A percentile compares a stretch with the other conserved stretches of the same genome.
Conservation (phyloP, 2,797 vertebrate species). For the Bovichtus variegatus region DNA sequence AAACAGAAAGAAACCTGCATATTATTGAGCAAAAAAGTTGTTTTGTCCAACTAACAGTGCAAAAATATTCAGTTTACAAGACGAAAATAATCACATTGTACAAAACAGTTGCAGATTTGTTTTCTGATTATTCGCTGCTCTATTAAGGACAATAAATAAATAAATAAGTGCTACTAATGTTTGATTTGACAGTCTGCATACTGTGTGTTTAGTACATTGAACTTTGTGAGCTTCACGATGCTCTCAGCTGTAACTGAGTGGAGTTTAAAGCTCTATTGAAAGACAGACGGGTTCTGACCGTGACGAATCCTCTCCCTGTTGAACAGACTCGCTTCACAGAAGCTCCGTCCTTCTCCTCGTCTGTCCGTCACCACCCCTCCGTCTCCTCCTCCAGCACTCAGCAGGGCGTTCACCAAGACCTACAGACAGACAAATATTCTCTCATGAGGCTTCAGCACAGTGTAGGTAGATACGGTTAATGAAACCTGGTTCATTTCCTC, state of each 20-base stretch:
- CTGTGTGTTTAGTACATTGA: not conserved
- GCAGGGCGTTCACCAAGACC: slow-evolving; percentile 89
- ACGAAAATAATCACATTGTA: not conserved
- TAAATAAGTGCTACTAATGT: not conserved
- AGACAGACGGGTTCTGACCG: slow-evolving; percentile 76
- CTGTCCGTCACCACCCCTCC: slow-evolving; percentile 58
- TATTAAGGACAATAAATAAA: not conserved
- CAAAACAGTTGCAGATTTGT: not conserved
- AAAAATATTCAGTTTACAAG: not conserved
- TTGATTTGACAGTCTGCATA: not conserved
- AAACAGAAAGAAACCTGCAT: too few species aligned
- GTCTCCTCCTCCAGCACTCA: slow-evolving; percentile 87
- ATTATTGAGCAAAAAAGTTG: too few species aligned
- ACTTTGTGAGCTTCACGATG: not conserved
- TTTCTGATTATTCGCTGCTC: too few species aligned
- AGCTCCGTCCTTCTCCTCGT: slow-evolving; percentile 82
- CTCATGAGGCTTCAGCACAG: not conserved
- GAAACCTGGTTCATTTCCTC: too few species aligned
- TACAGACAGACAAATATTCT: slow-evolving; percentile 13
- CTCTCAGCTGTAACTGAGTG: not conserved
- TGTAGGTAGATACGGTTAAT: not conserved
- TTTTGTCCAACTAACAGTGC: not conserved
- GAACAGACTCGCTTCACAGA: slow-evolving; percentile 93
- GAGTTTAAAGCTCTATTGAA: not conserved
- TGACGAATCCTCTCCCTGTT: slow-evolving; percentile 87